Evolutionary conservation across 2,113 vertebrate species (phyloP).

Genomic region (Brachypodius melanocephalos): DNA sequence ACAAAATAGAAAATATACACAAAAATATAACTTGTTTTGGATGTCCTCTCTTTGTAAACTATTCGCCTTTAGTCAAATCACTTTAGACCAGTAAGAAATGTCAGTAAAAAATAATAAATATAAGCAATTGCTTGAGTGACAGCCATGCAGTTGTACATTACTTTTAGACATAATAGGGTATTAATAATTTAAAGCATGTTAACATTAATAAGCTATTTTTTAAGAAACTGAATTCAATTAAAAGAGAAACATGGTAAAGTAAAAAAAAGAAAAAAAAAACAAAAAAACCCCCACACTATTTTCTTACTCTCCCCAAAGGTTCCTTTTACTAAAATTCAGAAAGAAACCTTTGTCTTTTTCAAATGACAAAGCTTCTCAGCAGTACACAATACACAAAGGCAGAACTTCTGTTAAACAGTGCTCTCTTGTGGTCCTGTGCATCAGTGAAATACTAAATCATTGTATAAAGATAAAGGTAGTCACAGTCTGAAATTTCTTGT

Average conservation of each 20-base stretch:
- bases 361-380: not conserved
- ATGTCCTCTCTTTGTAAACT: not conserved
- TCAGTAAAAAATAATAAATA: constrained; percentile 32
- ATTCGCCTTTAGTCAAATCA: not conserved
- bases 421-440: constrained; percentile 75
- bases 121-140: constrained; percentile 3
- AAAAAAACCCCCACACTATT: not conserved
- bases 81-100: not conserved
- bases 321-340: constrained; percentile 7
- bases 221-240: not conserved
- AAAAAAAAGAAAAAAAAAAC: no score
- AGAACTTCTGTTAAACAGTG: constrained; percentile 73
- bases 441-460: constrained; percentile 32
- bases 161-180: not conserved
- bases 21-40: not conserved
- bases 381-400: constrained; percentile 27
- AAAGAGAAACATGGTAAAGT: not conserved
- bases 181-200: not conserved
- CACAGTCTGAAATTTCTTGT: not conserved
- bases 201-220: not conserved
- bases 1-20: not conserved
- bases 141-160: not conserved
- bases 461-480: not conserved
- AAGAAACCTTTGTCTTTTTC: constrained; percentile 28
- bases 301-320: not conserved